Percentiles rank a stretch among this genome's conserved stretches.
These are phyloP conservation scores for Heteromyza rotundicornis DNA, from an alignment of 2,888 invertebrate species.

Conservation along the genomic window DNA sequence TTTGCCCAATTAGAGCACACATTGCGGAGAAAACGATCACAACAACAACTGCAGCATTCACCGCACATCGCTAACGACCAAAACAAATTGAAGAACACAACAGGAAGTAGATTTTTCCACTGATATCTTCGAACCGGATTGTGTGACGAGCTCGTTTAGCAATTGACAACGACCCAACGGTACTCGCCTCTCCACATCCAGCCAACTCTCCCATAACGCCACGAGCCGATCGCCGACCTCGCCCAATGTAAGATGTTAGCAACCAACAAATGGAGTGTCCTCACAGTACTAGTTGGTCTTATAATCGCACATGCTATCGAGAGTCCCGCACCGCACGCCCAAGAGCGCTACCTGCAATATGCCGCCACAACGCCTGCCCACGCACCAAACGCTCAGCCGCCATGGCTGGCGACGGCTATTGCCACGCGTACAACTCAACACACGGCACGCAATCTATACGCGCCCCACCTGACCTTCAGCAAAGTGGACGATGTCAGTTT, in stretches of 20 bases:
- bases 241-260: constrained; percentile 63
- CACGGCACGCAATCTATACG: constrained; percentile 59
- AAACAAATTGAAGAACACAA: constrained; percentile 28
- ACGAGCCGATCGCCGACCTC: constrained; percentile 14
- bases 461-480: constrained; percentile 58
- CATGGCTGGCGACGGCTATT: constrained; percentile 40
- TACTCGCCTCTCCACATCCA: constrained; percentile 28
- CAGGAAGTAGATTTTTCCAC: constrained; percentile 48
- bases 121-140: too few species aligned
- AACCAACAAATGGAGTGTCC: constrained; percentile 55
- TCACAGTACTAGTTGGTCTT: constrained; percentile 52
- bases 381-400: constrained; percentile 34
- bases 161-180: too few species aligned
- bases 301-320: constrained; percentile 48
- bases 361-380: constrained; percentile 39
- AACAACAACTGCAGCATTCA: constrained; percentile 9
- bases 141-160: too few species aligned
- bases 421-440: constrained; percentile 32
- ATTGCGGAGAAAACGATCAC: too few species aligned
- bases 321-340: constrained; percentile 32
- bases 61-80: background rate
- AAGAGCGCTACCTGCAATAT: constrained; percentile 10
- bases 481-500: constrained; percentile 57
- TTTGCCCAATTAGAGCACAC: constrained; percentile 34
- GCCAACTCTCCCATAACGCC: constrained; percentile 33